Conservation (phyloP, 1,140 invertebrate species). For the Contarinia nasturtii region DNA sequence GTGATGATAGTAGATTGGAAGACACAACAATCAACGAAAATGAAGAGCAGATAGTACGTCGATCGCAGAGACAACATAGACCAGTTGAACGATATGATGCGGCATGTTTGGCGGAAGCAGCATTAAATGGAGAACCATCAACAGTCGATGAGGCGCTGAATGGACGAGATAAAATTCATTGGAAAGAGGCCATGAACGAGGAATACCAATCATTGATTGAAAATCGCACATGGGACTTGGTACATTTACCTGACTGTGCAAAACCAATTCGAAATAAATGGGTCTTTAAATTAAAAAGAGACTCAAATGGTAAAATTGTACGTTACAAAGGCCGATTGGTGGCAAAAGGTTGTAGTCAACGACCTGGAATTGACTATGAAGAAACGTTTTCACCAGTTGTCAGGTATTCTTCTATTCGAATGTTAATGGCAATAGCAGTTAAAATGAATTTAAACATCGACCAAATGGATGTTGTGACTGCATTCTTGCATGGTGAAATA, state of each 20-base stretch:
- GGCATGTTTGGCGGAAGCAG: not conserved
- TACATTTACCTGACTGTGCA: conserved; percentile 7
- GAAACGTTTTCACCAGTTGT: conserved; percentile 17
- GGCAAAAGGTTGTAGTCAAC: conserved; percentile 19
- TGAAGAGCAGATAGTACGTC: not conserved
- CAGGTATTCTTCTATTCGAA: conserved; percentile 11
- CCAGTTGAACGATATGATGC: not conserved
- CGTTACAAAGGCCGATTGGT: conserved; percentile 23
- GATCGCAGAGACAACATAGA: not conserved
- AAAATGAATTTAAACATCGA: conserved; percentile 10
- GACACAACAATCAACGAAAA: not conserved
- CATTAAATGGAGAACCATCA: not conserved
- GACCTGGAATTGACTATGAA: conserved; percentile 15
- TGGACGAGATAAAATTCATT: conserved; percentile 5
- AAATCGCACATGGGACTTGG: conserved; percentile 17
- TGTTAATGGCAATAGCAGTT: conserved; percentile 12
- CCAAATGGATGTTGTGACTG: conserved; percentile 18
- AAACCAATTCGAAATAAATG: conserved; percentile 16
- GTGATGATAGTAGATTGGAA: too few relatives aligned
- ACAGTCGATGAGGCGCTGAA: conserved; percentile 5
- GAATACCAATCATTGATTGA: conserved; percentile 12
- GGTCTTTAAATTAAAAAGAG: conserved; percentile 21
- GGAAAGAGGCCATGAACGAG: conserved; percentile 12
- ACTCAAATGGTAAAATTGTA: conserved; percentile 9
- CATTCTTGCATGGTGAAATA: conserved; percentile 21